Evolutionary conservation across 1,140 invertebrate genomes (phyloP).

Genomic region (Lordiphosa mommai): DNA sequence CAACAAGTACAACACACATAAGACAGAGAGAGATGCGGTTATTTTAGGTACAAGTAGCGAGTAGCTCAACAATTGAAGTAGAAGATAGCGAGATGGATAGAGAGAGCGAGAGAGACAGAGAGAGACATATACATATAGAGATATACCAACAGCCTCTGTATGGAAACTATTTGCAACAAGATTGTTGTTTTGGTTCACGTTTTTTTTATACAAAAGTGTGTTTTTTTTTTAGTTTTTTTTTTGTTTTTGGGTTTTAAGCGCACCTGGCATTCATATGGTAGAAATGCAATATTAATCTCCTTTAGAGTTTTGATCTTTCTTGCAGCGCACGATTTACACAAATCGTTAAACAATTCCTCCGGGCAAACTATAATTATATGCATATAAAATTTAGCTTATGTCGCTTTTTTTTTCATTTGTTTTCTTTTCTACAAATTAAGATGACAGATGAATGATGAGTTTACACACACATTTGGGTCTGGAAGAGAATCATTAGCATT

Average conservation of each 20-base stretch:
- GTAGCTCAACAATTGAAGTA: no score
- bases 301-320: constrained; percentile 99
- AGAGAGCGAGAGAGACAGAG: not conserved
- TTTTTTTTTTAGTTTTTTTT: constrained; percentile 26
- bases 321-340: constrained; percentile 96
- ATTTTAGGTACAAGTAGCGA: no score
- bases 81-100: constrained; percentile 3
- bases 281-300: constrained; percentile 99
- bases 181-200: constrained; percentile 1
- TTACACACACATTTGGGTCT: not conserved
- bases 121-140: no score
- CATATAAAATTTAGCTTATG: constrained; percentile 38
- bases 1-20: constrained; percentile 31
- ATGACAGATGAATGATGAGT: not conserved
- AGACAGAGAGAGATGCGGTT: constrained; percentile 8
- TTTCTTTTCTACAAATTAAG: constrained; percentile 2
- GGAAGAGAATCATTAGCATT: constrained; percentile 3
- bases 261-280: constrained; percentile 99
- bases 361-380: constrained; percentile 86
- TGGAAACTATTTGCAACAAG: no score
- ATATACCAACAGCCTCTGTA: no score
- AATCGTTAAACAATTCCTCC: constrained; percentile 95
- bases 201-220: constrained; percentile 1
- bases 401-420: constrained; percentile 8
- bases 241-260: constrained; percentile 50